These are phyloP conservation scores for Cephalopterus ornatus DNA, from an alignment of 2,113 vertebrate genomes.

Conservation along the genomic window DNA sequence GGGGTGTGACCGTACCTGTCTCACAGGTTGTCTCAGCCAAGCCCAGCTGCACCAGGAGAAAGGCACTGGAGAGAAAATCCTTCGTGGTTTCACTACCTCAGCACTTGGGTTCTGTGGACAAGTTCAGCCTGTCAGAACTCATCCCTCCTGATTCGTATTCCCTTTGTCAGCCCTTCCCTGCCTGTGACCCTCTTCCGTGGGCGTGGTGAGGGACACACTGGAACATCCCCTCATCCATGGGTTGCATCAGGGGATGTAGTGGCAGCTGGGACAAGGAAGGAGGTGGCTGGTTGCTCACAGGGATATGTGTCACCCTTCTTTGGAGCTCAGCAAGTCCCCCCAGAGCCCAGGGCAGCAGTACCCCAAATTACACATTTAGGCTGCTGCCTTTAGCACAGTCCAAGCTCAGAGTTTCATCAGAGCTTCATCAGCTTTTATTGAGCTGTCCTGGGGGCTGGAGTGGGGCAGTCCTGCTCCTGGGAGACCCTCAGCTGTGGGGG, in stretches of 20 bases:
- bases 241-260: background rate
- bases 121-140: background rate
- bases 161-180: background rate
- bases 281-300: background rate
- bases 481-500: background rate
- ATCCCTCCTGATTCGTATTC: background rate
- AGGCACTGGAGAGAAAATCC: background rate
- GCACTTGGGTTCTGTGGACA: rapidly evolving
- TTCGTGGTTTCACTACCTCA: background rate
- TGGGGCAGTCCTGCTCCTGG: background rate
- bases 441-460: background rate
- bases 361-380: background rate
- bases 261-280: background rate
- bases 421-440: background rate
- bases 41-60: background rate
- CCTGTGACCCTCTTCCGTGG: rapidly evolving
- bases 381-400: background rate
- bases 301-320: rapidly evolving
- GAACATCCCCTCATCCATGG: rapidly evolving
- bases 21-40: background rate
- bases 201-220: rapidly evolving
- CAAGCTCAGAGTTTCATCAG: background rate
- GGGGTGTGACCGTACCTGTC: rapidly evolving
- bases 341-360: background rate
- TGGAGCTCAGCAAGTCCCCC: background rate